Base-by-base conservation (phyloP, 1,140 invertebrate genomes). In the Microplitis demolitor region DNA sequence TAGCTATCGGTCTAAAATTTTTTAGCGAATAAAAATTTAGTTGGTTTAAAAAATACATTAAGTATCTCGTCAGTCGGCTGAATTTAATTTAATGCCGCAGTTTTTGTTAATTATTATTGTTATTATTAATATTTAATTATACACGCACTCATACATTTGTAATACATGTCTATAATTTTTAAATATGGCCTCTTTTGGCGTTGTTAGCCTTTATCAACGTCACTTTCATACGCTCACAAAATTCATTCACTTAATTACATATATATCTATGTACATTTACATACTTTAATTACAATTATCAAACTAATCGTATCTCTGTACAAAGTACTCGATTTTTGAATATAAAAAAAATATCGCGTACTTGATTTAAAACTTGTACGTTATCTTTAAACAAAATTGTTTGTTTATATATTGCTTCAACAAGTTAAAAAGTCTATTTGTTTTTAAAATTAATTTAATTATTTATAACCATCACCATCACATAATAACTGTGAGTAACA, bases 111-210 rank as follows among this genome's bases (percentile, higher is more conserved):
- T 56, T 13, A 56, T 56, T 14, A 56, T 4, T n/a, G 4, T 24
- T 5, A 11, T n/a, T 24, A 56, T 24, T 16, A 56, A 11, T 13
- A n/a, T 24, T 14, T 14, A 56, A 56, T 56, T 16, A 62, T 5
- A 34, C 60, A n/a, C 37, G 33, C 14, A 58, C 56, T 24, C 9
- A 58, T 24, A 24, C 16, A 58, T 24, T 58, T 58, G 56, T 58
- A 24, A 24, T 66, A 16, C 45, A 39, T 50, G 53, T 51, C 50
- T 67, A 67, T 67, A 54, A 45, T 67, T 37, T 24, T 69, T 66
- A 66, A 66, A 66, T 74, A 74, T 74, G 72, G 72, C 72, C 67
- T 74, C 72, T 73, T 69, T 53, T 70, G 68, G 72, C 72, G 61
- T 74, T 33, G 50, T 73, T 50, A 69, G 72, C 61, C 67, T 69